Evolutionary conservation across 1,140 invertebrate genomes (phyloP), one percentile per base, ranked within the genome.

Genomic region (Acarapis woodi): DNA sequence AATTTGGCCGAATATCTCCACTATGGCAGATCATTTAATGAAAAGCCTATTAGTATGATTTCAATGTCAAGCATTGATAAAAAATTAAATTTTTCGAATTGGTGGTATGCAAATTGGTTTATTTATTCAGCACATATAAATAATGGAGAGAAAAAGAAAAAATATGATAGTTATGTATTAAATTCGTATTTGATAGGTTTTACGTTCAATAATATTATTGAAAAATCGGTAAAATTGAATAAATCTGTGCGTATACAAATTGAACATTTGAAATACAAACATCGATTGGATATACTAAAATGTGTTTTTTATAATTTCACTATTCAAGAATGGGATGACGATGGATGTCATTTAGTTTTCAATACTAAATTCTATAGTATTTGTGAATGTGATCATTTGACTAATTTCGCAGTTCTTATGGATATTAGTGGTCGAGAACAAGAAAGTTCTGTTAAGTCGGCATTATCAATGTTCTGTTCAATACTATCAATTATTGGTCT

Each of bases 351-450:
- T n/a, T 10, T 40, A 0, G 24, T 22, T 16, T 3, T 3, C n/a
- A 28, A 23, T 4, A 30, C 6, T 35, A 31, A 10, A 2, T 4
- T 23, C 12, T 16, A 39, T 18, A 25, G 57, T 4, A 48, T 52
- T 6, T 62, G 60, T 45, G 44, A 51, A 34, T 62, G 60, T 47
- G 42, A 53, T 39, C 60, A 62, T 44, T 49, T 62, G 5, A 62
- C 59, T 4, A 59, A 57, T 47, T 62, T 62, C 46, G 57, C 58
- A 26, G 50, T 51, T 24, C 58, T 93, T 9, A 73, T 85, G 34
- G 80, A 88, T 39, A 37, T 51, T 14, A 34, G 42, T 19, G 47
- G 50, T 8, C 28, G 38, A 32, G 35, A 47, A 14, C 4, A 22
- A 23, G 24, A 39, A 8, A 20, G 31, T 10, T n/a, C 26, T 16